Evolutionary conservation across 1,140 invertebrate species (phyloP).

Genomic region (Drosophila aff.): DNA sequence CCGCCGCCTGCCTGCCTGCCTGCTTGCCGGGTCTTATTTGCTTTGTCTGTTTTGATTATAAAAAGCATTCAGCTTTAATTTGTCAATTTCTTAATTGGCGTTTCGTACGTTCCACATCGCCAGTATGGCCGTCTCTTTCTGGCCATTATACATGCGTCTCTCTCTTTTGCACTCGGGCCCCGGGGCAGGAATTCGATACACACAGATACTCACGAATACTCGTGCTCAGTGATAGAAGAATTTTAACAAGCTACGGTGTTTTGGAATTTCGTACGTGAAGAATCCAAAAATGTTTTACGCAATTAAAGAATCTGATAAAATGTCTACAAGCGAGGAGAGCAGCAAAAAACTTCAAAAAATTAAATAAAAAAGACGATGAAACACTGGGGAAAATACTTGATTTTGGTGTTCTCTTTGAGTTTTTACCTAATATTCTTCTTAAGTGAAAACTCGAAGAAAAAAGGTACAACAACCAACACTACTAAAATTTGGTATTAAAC

Average conservation of each 20-base stretch:
- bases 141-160: not conserved
- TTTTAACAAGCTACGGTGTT: constrained; percentile 83
- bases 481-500: not conserved
- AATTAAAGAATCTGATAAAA: constrained; percentile 84
- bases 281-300: constrained; percentile 84
- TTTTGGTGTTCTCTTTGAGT: not conserved
- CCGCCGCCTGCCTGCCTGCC: constrained; percentile 8
- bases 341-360: constrained; percentile 15
- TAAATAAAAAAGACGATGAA: constrained; percentile 17
- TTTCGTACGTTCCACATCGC: constrained; percentile 78
- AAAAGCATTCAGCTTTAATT: constrained; percentile 83
- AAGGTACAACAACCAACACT: too few relatives aligned
- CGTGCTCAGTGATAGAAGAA: constrained; percentile 75
- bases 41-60: constrained; percentile 84
- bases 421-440: not conserved
- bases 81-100: constrained; percentile 84
- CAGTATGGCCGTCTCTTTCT: constrained; percentile 24
- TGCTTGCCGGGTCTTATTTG: constrained; percentile 65
- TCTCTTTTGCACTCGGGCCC: not conserved
- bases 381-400: not conserved
- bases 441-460: not conserved
- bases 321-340: constrained; percentile 68
- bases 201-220: constrained; percentile 9
- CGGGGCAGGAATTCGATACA: constrained; percentile 21
- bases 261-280: constrained; percentile 83